phyloP scores from a whole-genome alignment of 2,113 vertebrate species.

The Rhabdomys dilectus region DNA sequence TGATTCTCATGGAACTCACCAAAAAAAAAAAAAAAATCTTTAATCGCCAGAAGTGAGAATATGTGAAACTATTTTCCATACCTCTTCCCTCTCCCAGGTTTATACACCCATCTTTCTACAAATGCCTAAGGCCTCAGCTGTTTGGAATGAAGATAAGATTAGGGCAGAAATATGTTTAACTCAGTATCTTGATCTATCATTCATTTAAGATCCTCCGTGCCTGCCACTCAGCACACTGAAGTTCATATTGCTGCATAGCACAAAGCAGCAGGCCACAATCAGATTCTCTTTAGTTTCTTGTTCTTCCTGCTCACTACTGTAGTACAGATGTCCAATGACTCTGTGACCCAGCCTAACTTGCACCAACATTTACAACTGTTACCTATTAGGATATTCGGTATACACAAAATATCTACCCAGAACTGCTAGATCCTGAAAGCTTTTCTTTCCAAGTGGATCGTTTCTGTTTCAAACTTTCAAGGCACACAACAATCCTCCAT shows the following conservation, averaged over 20 bases:
- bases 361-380: not conserved
- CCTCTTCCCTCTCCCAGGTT: not conserved
- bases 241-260: fast-evolving
- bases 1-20: not conserved
- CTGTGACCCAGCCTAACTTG: not conserved
- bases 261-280: not conserved
- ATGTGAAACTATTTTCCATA: not conserved
- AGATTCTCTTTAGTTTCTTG: not conserved
- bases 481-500: not conserved
- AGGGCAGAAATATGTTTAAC: not conserved
- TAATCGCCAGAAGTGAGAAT: not conserved
- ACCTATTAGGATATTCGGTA: not conserved
- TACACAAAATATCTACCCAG: not conserved
- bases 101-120: not conserved
- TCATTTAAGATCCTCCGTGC: fast-evolving
- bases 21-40: not conserved
- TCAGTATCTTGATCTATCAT: not conserved
- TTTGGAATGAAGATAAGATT: not conserved
- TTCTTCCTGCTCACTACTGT: too few relatives aligned
- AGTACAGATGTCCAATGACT: not conserved
- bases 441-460: not conserved
- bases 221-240: not conserved
- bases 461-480: not conserved
- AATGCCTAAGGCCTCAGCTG: not conserved
- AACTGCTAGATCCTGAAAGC: not conserved